phyloP scores from a whole-genome alignment of 2,888 invertebrate genomes.

The Coleophora flavipennella region DNA sequence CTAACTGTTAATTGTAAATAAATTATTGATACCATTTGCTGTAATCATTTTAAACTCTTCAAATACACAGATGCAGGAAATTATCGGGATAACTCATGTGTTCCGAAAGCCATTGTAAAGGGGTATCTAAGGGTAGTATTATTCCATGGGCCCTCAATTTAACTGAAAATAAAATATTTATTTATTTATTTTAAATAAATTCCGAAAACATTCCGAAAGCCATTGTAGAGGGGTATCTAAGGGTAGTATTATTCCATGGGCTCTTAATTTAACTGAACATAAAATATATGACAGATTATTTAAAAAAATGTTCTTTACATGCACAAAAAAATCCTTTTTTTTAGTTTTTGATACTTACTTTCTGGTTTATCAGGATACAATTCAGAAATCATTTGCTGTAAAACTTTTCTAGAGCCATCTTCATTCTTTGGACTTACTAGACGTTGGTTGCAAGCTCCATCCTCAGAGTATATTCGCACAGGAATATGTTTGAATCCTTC shows the following conservation, averaged over 20 bases:
- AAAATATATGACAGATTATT: too few species aligned
- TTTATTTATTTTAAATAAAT: too few species aligned
- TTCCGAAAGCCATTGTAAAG: conserved; percentile 97
- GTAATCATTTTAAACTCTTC: background rate
- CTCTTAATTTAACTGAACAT: conserved; percentile 79
- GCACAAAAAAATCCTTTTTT: too few species aligned
- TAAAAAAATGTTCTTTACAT: too few species aligned
- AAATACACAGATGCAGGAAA: conserved; percentile 90
- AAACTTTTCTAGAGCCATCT: conserved; percentile 80
- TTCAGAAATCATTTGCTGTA: conserved; percentile 80
- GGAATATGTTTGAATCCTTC: conserved; percentile 93
- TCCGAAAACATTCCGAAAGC: conserved; percentile 97
- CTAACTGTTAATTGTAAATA: background rate
- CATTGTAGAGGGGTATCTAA: conserved; percentile 93
- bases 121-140: conserved; percentile 87
- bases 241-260: conserved; percentile 92
- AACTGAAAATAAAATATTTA: conserved; percentile 67
- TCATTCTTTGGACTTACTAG: conserved; percentile 82
- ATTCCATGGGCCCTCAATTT: conserved; percentile 91
- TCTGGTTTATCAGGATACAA: conserved; percentile 74
- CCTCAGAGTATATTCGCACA: conserved; percentile 83
- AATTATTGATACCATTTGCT: background rate
- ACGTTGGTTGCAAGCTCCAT: conserved; percentile 82
- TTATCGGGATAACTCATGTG: conserved; percentile 99
- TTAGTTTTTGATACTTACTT: too few species aligned